Percentiles rank a stretch among this genome's conserved stretches.
Evolutionary conservation across 2,797 vertebrate genomes (phyloP).

Genomic region (Thamnophis elegans): DNA sequence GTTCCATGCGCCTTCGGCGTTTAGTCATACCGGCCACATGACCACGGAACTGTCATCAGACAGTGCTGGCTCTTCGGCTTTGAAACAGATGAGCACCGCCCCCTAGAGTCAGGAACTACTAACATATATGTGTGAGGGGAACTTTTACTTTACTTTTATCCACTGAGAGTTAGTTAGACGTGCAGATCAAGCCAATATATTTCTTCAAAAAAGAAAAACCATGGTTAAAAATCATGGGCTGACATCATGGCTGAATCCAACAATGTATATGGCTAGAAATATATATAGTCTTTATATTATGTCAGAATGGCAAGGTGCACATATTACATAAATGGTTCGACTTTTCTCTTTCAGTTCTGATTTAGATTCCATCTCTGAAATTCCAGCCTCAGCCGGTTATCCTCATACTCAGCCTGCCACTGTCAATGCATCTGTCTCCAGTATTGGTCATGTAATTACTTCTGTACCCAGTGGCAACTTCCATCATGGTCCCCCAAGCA

Average conservation of each 20-base stretch:
- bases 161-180: background rate
- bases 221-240: background rate
- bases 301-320: background rate
- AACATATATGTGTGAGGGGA: too few species aligned
- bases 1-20: too few species aligned
- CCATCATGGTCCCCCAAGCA: conserved; percentile 79
- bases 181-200: background rate
- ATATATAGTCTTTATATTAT: too few species aligned
- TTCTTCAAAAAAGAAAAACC: background rate
- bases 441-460: conserved; percentile 75
- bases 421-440: conserved; percentile 27
- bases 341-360: conserved; percentile 67
- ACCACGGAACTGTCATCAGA: too few species aligned
- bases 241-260: background rate
- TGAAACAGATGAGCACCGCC: too few species aligned
- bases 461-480: conserved; percentile 64
- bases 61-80: too few species aligned
- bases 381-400: conserved; percentile 76
- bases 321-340: conserved; percentile 27
- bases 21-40: too few species aligned
- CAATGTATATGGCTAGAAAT: background rate
- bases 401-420: conserved; percentile 81
- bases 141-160: background rate
- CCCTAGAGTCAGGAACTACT: too few species aligned
- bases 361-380: conserved; percentile 73